A percentile compares a stretch with the other conserved stretches of the same genome.
Evolutionary conservation across 2,113 vertebrate genomes (phyloP).

Genomic region (Tiliqua scincoides): DNA sequence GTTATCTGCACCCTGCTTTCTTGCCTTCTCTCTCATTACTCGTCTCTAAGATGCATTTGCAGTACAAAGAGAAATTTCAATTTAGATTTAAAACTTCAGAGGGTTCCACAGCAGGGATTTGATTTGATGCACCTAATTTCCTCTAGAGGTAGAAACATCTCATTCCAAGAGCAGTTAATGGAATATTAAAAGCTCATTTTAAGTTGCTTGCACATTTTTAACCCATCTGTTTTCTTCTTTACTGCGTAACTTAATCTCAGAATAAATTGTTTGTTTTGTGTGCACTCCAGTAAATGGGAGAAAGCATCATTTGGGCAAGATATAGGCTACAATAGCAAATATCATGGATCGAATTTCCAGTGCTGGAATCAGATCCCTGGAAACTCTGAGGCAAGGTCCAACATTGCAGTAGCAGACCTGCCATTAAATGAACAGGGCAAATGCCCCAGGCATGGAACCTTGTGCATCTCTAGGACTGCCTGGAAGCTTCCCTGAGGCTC

Average conservation of each 20-base stretch:
- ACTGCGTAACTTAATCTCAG: neutral
- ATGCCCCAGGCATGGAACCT: too few species aligned
- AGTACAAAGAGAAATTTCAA: conserved; percentile 17
- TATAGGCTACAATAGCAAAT: neutral
- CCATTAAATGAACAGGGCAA: too few species aligned
- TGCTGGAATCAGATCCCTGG: neutral
- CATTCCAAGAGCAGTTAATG: neutral
- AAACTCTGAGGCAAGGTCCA: too few species aligned
- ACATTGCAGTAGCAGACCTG: too few species aligned
- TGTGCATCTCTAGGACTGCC: too few species aligned
- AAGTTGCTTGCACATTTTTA: neutral
- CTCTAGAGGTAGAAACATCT: neutral
- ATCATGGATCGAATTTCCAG: neutral
- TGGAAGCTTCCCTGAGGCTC: too few species aligned
- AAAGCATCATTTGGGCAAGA: neutral
- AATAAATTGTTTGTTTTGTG: neutral
- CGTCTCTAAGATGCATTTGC: neutral
- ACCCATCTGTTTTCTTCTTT: neutral
- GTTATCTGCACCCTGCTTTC: neutral
- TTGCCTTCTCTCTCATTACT: neutral
- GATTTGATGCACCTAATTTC: neutral
- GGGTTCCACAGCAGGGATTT: neutral
- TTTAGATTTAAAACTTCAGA: conserved; percentile 10
- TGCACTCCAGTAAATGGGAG: neutral
- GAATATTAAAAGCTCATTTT: conserved; percentile 26